Evolutionary conservation across 2,888 invertebrate species (phyloP).

Genomic region (Clanis bilineata): DNA sequence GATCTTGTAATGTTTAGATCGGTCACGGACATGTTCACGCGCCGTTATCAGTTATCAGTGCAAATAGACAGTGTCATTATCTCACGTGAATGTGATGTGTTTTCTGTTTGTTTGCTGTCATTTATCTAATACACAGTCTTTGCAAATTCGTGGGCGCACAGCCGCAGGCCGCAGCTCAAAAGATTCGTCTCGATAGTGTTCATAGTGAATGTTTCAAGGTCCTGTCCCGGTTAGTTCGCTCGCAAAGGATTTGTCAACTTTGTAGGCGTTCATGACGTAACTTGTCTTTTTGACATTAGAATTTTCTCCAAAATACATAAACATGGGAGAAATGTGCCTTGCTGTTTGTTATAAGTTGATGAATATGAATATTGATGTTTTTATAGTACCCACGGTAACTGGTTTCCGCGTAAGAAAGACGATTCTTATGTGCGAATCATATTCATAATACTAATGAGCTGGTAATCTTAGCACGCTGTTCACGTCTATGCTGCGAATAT

Average conservation of each 20-base stretch:
- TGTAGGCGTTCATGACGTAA: slow-evolving; percentile 70
- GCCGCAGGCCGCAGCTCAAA: slow-evolving; percentile 59
- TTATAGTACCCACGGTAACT: not conserved
- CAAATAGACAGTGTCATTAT: slow-evolving; percentile 13
- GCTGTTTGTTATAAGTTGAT: not conserved
- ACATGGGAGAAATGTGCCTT: not conserved
- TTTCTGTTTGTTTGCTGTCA: slow-evolving; percentile 1
- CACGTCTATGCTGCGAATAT: slow-evolving; percentile 54
- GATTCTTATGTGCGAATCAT: slow-evolving; percentile 12
- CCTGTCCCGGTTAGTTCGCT: slow-evolving; percentile 71
- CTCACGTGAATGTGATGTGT: slow-evolving; percentile 14
- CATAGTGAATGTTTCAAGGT: slow-evolving; percentile 79
- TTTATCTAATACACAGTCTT: slow-evolving; percentile 28
- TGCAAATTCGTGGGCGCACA: slow-evolving; percentile 65
- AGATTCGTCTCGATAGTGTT: slow-evolving; percentile 76
- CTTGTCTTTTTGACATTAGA: slow-evolving; percentile 15
- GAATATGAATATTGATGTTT: not conserved
- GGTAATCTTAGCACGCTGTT: slow-evolving; percentile 37
- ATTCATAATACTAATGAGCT: slow-evolving; percentile 32
- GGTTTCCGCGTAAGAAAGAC: not conserved
- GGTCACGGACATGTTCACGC: not conserved
- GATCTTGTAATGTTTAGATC: not conserved
- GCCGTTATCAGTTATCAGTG: not conserved
- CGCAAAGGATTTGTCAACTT: slow-evolving; percentile 76
- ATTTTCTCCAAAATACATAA: slow-evolving; percentile 10